phyloP scores from a whole-genome alignment of 1,140 invertebrate species.

The Drosophila orena region DNA sequence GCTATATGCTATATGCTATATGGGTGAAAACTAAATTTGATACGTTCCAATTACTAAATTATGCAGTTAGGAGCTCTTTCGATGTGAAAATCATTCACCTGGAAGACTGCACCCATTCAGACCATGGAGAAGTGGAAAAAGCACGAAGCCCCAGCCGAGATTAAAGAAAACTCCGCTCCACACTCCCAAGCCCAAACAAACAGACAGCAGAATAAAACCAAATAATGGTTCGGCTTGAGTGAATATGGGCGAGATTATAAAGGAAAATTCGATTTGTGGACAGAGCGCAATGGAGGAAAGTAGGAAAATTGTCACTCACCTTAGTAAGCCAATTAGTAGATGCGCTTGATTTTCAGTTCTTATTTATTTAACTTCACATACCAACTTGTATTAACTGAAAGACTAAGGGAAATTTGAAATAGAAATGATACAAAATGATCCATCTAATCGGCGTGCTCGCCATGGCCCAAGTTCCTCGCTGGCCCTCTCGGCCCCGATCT shows the following conservation, averaged over 20 bases:
- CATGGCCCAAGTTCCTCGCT: constrained; percentile 3
- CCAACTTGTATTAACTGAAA: background rate
- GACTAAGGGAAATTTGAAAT: constrained; percentile 11
- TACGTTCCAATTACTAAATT: constrained; percentile 81
- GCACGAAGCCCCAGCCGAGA: constrained; percentile 40
- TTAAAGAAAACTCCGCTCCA: constrained; percentile 47
- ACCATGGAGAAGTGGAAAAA: constrained; percentile 11
- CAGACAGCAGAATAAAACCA: constrained; percentile 47
- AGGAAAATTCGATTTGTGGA: constrained; percentile 36
- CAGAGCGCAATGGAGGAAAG: constrained; percentile 18
- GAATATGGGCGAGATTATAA: constrained; percentile 42
- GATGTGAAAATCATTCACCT: constrained; percentile 77
- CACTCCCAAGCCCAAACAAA: constrained; percentile 41
- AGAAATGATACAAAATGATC: constrained; percentile 1
- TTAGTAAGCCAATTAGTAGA: no score
- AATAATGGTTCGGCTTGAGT: constrained; percentile 59
- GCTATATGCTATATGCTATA: no score
- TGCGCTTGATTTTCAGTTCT: background rate
- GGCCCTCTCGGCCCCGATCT: constrained; percentile 19
- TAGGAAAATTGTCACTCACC: constrained; percentile 53
- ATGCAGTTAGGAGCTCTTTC: constrained; percentile 65
- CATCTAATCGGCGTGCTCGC: constrained; percentile 16
- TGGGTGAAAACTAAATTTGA: constrained; percentile 77
- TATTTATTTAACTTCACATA: background rate
- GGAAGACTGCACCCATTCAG: constrained; percentile 74